These are phyloP conservation scores for Enoplosus armatus DNA, from an alignment of 2,797 vertebrate species.

Conservation along the genomic window DNA sequence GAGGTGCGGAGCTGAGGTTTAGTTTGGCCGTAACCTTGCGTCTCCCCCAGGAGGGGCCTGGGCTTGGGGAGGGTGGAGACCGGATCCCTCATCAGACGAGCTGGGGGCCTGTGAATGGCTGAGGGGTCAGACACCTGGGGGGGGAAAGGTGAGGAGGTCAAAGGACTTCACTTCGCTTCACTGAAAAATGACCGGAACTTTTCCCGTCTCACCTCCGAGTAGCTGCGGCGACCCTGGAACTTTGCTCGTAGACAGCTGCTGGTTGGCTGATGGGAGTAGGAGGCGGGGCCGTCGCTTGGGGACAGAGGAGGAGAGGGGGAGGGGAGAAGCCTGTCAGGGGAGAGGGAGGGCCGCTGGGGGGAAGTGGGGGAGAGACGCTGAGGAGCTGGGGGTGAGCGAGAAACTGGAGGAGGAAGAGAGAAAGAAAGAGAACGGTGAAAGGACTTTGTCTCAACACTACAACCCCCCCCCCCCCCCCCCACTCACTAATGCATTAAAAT, in stretches of 20 bases:
- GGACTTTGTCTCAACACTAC: background rate
- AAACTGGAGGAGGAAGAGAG: conserved; percentile 40
- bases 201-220: conserved; percentile 84
- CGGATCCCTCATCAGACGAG: conserved; percentile 85
- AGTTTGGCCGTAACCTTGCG: conserved; percentile 74
- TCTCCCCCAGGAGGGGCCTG: conserved; percentile 75
- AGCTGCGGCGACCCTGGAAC: conserved; percentile 92
- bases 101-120: conserved; percentile 77
- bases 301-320: conserved; percentile 77
- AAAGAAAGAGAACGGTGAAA: background rate
- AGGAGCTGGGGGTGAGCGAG: conserved; percentile 80
- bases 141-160: background rate
- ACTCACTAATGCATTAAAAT: background rate
- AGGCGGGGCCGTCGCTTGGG: conserved; percentile 75
- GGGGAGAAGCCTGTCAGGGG: conserved; percentile 77
- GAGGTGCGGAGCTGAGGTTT: conserved; percentile 60
- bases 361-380: conserved; percentile 80
- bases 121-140: conserved; percentile 85
- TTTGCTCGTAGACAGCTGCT: conserved; percentile 88
- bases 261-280: conserved; percentile 85
- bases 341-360: conserved; percentile 71
- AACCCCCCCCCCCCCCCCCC: no score
- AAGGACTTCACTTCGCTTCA: background rate
- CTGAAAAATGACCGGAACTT: background rate
- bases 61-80: conserved; percentile 90